Evolutionary conservation across 2,113 vertebrate genomes (phyloP).

Genomic region (Burhinus oedicnemus): DNA sequence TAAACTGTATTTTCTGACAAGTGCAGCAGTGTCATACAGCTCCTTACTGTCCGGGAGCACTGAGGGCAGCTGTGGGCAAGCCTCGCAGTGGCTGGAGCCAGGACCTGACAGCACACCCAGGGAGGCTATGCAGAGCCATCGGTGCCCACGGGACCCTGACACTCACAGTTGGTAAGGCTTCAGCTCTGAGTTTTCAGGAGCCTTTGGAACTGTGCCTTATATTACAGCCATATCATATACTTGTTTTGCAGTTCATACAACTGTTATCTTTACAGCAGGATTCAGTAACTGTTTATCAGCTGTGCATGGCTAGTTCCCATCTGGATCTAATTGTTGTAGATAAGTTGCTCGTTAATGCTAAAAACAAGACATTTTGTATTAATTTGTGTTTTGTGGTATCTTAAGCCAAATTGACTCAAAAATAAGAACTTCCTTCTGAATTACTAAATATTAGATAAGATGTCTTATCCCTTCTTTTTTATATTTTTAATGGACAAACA

Average conservation of each 20-base stretch:
- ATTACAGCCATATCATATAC: neutral
- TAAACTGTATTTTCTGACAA: neutral
- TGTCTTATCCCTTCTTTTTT: neutral
- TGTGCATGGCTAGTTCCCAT: neutral
- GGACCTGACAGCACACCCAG: accelerated
- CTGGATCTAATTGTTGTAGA: neutral
- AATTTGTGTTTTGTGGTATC: neutral
- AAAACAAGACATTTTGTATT: neutral
- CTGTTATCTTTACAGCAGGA: neutral
- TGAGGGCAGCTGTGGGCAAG: accelerated
- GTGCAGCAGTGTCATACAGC: neutral
- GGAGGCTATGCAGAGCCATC: accelerated
- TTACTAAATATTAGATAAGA: neutral
- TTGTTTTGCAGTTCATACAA: neutral
- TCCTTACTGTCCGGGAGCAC: accelerated
- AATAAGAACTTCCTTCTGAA: neutral
- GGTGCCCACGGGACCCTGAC: accelerated
- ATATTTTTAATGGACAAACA: neutral
- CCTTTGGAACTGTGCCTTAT: neutral
- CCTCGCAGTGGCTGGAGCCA: neutral
- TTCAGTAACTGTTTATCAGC: neutral
- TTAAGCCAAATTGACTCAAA: neutral
- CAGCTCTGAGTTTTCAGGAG: neutral
- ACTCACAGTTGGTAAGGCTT: accelerated
- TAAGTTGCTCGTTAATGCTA: neutral